Evolutionary conservation across 2,797 vertebrate genomes (phyloP), one percentile per base, ranked within the genome.

Genomic region (Girardinus metallicus): DNA sequence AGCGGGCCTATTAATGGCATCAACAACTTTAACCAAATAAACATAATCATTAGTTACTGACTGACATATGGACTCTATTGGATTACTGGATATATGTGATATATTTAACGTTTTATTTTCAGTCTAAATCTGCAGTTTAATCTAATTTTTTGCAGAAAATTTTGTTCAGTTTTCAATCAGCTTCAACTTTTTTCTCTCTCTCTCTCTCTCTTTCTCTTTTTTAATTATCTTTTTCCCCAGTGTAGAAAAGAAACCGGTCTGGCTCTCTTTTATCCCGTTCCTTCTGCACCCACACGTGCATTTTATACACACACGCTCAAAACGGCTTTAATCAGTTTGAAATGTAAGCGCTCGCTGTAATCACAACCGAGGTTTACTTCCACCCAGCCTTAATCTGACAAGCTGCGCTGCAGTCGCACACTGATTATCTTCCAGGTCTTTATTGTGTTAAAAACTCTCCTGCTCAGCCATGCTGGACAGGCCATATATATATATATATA

Each of bases 341-440:
- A 94, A 91, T 86, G 82, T 89, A 84, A 93, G 90, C 80, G 75
- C 80, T 86, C 73, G 82, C 75, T 82, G n/a, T 90, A 94, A 94
- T 94, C 92, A 92, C 86, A 88, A 84, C 91, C 90, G 83, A 83
- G 91, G 88, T 93, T 95, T 92, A 83, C 91, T 86, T 92, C 83
- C 85, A 93, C 85, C 88, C 89, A 89, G 79, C 88, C 89, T 88
- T 94, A 94, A 94, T 94, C 93, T 92, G 91, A 94, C 92, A 92
- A 80, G 87, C 87, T 90, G 82, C 85, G 89, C 87, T 91, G 86
- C 73, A 88, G 92, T 93, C 93, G 89, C 94, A 93, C 93, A 80
- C 91, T 95, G 93, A 95, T 94, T 92, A 93, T 88, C 88, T 85
- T 80, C 81, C 39, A 71, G 90, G 90, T 83, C 93, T 94, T 94